Conservation (phyloP, 2,113 vertebrate species). For the Trematocara nigrifrons region DNA sequence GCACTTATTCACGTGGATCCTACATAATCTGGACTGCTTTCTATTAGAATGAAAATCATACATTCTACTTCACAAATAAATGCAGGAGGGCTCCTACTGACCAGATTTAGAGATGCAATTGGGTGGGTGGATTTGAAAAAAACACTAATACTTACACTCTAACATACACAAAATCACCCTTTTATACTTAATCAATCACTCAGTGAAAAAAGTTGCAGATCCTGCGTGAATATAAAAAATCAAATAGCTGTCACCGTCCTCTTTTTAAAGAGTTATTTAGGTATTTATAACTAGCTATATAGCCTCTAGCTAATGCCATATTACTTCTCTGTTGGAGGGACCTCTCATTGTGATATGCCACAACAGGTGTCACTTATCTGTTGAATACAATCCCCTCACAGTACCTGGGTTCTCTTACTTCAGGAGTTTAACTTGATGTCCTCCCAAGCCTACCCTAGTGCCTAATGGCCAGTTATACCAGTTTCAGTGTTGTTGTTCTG, state of each 20-base stretch:
- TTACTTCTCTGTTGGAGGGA: neutral
- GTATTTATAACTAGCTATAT: neutral
- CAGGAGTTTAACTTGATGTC: neutral
- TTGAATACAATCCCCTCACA: neutral
- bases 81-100: neutral
- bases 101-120: neutral
- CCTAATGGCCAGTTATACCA: neutral
- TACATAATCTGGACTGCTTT: neutral
- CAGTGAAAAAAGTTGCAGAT: neutral
- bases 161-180: neutral
- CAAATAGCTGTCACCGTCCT: neutral
- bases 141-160: neutral
- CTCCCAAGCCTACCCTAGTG: neutral
- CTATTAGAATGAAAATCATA: neutral
- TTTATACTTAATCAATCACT: neutral
- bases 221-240: neutral
- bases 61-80: neutral
- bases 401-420: neutral
- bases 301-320: neutral
- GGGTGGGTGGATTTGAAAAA: neutral
- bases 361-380: constrained; percentile 17
- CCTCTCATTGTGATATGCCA: neutral
- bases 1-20: neutral
- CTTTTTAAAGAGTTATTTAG: neutral
- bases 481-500: constrained; percentile 17